phyloP scores from a whole-genome alignment of 2,797 vertebrate species.

The Protonibea diacanthus region DNA sequence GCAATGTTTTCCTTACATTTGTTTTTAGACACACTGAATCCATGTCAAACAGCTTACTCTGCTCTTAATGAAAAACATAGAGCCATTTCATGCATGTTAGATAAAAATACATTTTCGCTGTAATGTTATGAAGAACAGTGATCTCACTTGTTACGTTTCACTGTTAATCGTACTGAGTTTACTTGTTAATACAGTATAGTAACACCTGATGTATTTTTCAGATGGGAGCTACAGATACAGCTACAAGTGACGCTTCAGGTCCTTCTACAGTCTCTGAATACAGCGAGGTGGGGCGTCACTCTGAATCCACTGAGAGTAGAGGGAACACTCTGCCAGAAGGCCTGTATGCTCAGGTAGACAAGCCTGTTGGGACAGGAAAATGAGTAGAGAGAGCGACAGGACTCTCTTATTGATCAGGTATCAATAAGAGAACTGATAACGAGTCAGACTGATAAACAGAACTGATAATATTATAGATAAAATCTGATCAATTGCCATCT shows the following conservation, averaged over 20 bases:
- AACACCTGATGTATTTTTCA: not conserved
- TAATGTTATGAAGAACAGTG: not conserved
- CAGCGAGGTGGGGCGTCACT: not conserved
- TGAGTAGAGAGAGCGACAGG: no score
- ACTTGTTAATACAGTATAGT: not conserved
- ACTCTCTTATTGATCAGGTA: not conserved
- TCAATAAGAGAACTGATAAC: no score
- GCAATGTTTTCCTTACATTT: not conserved
- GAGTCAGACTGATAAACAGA: no score
- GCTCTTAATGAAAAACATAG: not conserved
- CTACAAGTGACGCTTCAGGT: not conserved
- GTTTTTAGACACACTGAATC: not conserved
- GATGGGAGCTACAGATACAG: fast-evolving
- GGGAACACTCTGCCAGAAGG: not conserved
- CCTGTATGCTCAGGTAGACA: not conserved
- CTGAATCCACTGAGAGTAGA: not conserved
- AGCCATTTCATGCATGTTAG: not conserved
- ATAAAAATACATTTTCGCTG: not conserved
- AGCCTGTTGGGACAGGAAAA: not conserved
- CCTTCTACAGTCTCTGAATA: conserved; percentile 6
- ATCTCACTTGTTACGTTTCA: not conserved
- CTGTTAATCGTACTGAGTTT: not conserved
- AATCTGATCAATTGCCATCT: no score
- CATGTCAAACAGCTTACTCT: not conserved
- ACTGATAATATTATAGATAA: no score